phyloP scores from a whole-genome alignment of 2,113 vertebrate genomes.

The Cnemophilus loriae region DNA sequence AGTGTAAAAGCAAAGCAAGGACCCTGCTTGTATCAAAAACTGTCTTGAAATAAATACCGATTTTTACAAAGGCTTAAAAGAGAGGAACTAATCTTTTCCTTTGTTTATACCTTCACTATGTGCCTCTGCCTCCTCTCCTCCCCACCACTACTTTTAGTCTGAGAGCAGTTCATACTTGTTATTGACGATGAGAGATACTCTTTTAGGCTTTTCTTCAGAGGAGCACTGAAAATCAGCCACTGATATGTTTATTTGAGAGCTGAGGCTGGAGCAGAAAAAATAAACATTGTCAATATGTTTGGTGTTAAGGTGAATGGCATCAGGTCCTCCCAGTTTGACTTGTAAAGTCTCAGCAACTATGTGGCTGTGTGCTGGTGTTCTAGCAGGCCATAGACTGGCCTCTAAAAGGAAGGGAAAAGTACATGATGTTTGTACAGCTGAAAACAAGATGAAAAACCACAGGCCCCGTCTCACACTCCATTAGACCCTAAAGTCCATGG shows the following conservation, averaged over 20 bases:
- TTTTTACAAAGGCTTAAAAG: background rate
- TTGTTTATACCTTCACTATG: background rate
- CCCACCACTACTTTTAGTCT: background rate
- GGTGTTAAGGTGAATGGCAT: slow-evolving; percentile 68
- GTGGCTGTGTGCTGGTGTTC: slow-evolving; percentile 52
- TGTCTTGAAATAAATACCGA: background rate
- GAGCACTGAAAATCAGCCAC: slow-evolving; percentile 49
- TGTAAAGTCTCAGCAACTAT: slow-evolving; percentile 68
- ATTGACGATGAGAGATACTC: slow-evolving; percentile 26
- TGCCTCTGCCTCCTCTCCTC: background rate
- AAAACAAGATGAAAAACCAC: slow-evolving; percentile 96
- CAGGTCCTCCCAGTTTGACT: slow-evolving; percentile 61
- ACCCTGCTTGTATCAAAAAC: background rate
- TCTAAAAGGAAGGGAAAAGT: slow-evolving; percentile 74
- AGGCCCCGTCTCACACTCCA: slow-evolving; percentile 93
- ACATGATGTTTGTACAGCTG: slow-evolving; percentile 97
- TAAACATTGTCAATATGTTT: slow-evolving; percentile 75
- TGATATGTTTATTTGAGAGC: slow-evolving; percentile 70
- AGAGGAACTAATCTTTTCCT: background rate
- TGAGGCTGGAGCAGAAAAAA: slow-evolving; percentile 73
- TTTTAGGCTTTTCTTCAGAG: slow-evolving; percentile 50
- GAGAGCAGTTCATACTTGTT: slow-evolving; percentile 22
- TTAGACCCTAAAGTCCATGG: slow-evolving; percentile 90
- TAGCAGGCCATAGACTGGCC: slow-evolving; percentile 59
- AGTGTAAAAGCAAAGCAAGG: background rate